Evolutionary conservation across 2,113 vertebrate species (phyloP).

Genomic region (Malurus cyaneus): DNA sequence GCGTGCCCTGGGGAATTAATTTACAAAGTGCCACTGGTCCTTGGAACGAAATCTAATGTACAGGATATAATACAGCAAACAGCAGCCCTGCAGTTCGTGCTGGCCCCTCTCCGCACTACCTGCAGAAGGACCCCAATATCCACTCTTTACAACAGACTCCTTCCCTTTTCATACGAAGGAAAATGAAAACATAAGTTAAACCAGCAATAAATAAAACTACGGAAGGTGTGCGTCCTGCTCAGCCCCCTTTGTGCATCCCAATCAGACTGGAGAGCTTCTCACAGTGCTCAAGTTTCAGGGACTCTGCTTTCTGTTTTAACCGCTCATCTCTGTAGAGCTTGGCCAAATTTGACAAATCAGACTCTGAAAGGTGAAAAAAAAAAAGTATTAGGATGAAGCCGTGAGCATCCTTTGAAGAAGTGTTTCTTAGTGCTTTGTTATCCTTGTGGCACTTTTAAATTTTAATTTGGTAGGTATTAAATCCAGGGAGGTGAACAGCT

Average conservation of each 20-base stretch:
- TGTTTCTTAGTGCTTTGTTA: background rate
- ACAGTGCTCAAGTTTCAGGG: constrained; percentile 94
- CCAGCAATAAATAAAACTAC: constrained; percentile 51
- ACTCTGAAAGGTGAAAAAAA: constrained; percentile 81
- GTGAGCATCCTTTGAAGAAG: background rate
- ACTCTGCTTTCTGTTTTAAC: constrained; percentile 94
- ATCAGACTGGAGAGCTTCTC: constrained; percentile 92
- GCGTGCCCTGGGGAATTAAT: background rate
- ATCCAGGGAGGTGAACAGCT: background rate
- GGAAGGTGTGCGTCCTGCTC: constrained; percentile 4
- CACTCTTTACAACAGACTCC: constrained; percentile 14
- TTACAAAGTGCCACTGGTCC: constrained; percentile 35
- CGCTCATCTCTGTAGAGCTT: constrained; percentile 93
- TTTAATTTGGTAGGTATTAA: background rate
- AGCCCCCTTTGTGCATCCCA: constrained; percentile 84
- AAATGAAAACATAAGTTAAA: constrained; percentile 67
- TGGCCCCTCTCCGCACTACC: constrained; percentile 25
- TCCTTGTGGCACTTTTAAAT: background rate
- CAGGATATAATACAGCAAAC: constrained; percentile 21
- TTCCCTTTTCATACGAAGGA: constrained; percentile 53
- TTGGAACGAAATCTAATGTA: constrained; percentile 13
- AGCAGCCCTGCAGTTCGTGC: constrained; percentile 13
- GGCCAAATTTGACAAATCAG: constrained; percentile 91
- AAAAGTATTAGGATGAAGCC: background rate
- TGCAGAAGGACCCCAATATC: background rate